Evolutionary conservation across 2,888 invertebrate species (phyloP).

Genomic region (Pomacea canaliculata): DNA sequence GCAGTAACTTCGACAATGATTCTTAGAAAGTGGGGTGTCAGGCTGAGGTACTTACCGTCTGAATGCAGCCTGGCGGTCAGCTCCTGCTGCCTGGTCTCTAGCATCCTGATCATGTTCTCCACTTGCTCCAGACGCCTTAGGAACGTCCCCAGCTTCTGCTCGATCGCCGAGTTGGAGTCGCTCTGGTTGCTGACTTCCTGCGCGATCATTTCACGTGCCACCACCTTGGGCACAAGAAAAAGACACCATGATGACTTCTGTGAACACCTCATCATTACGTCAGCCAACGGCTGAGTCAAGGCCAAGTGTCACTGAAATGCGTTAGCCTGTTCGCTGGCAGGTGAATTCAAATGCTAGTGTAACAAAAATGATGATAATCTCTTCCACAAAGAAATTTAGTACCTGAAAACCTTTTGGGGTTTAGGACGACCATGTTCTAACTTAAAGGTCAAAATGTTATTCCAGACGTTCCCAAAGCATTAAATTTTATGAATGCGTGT

Average conservation of each 20-base stretch:
- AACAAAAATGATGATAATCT: no score
- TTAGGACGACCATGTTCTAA: no score
- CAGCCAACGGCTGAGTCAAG: slow-evolving; percentile 25
- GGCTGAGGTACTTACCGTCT: slow-evolving; percentile 37
- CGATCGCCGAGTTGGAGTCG: slow-evolving; percentile 45
- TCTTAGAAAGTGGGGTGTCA: no score
- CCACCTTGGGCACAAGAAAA: slow-evolving; percentile 41
- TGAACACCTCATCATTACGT: slow-evolving; percentile 31
- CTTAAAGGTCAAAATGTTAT: no score
- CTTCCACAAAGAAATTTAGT: no score
- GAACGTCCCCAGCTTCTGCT: slow-evolving; percentile 43
- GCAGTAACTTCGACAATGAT: no score
- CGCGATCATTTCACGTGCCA: slow-evolving; percentile 46
- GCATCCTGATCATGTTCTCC: slow-evolving; percentile 18
- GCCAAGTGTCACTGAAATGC: no score
- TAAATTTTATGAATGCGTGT: no score
- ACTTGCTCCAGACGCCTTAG: slow-evolving; percentile 46
- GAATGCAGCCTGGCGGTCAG: slow-evolving; percentile 40
- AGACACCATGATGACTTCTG: background rate
- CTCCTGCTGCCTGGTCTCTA: slow-evolving; percentile 22
- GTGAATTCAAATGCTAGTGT: no score
- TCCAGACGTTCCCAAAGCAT: no score
- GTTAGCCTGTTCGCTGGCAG: no score
- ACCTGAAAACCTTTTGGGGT: no score
- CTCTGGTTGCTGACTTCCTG: slow-evolving; percentile 55